Evolutionary conservation across 2,888 invertebrate genomes (phyloP), one percentile per base, ranked within the genome.

Genomic region (Scaptomyza tumidula): DNA sequence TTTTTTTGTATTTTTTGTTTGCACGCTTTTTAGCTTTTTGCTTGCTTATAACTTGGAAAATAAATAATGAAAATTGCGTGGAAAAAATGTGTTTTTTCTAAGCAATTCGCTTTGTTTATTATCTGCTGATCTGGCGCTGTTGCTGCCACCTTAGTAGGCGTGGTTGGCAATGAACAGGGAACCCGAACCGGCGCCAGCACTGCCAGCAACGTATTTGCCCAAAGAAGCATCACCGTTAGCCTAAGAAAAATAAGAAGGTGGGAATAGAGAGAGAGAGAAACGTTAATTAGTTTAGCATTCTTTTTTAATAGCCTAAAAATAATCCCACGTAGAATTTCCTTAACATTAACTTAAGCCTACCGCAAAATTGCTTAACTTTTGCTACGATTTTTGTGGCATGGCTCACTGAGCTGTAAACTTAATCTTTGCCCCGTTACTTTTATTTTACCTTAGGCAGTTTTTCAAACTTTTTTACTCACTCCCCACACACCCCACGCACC

Each of bases 81-180:
- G 50, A 57, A 62, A 64, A 64, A 14, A 24, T 2, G 10, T 6
- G 0, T n/a, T 27, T 16, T 41, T 59, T 60, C 48, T 29, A 49
- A 58, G 79, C 85, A 78, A 70, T 64, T 73, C 37, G 55, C 71
- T 59, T 57, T 49, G 33, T 41, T 71, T 78, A 76, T 59, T 61
- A 50, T 77, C 55, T 66, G 52, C 37, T 74, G 66, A 29, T 29
- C 43, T 29, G 43, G 35, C 39, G 43, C 19, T 44, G 63, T 31
- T 50, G 58, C 46, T 49, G 71, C 44, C 31, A 27, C 58, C 59
- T 84, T 98, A 99, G 93, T 99, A 99, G 83, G 97, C 96, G 93
- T 99, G 99, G 93, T 99, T 97, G 89, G 98, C 97, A 84, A 99
- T 96, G 93, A 98, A 99, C 83, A 99, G 95, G 74, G 96, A 83